These are phyloP conservation scores for Tortricodes alternella DNA, from an alignment of 2,888 invertebrate species.

Conservation along the genomic window DNA sequence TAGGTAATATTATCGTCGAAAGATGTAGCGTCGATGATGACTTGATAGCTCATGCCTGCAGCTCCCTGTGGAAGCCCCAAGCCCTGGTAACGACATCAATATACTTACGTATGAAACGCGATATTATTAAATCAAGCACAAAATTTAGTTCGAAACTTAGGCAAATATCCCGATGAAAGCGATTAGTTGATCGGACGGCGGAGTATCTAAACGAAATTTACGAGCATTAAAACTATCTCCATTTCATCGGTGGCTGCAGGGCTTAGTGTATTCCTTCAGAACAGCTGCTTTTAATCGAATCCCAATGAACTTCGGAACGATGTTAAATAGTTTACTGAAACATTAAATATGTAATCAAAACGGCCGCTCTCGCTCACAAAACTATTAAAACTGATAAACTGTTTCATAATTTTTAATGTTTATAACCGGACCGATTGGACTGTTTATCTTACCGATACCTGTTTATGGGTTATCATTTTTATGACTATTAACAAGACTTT, in stretches of 20 bases:
- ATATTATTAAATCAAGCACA: constrained; percentile 22
- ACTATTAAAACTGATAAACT: constrained; percentile 63
- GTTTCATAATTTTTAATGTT: constrained; percentile 60
- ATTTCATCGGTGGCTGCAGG: constrained; percentile 68
- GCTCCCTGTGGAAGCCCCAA: not conserved
- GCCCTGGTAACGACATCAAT: not conserved
- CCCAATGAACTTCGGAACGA: constrained; percentile 72
- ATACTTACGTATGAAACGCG: constrained; percentile 7
- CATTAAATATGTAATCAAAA: constrained; percentile 72
- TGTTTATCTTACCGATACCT: constrained; percentile 44
- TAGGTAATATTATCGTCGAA: not conserved
- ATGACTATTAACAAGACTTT: constrained; percentile 7
- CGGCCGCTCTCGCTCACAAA: constrained; percentile 52
- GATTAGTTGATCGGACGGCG: constrained; percentile 69
- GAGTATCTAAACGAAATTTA: constrained; percentile 73
- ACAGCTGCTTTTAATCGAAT: constrained; percentile 77
- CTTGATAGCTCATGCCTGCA: not conserved
- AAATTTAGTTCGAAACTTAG: constrained; percentile 62
- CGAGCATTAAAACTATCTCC: constrained; percentile 79
- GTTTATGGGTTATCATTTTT: constrained; percentile 43
- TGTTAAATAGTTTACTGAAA: constrained; percentile 71
- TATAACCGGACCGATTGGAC: constrained; percentile 46
- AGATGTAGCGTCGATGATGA: no score
- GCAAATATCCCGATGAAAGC: constrained; percentile 62
- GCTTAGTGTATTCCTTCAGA: constrained; percentile 56